Percentiles rank a stretch among this genome's conserved stretches.
These are phyloP conservation scores for Eupithecia exiguata DNA, from an alignment of 2,888 invertebrate species.

Conservation along the genomic window DNA sequence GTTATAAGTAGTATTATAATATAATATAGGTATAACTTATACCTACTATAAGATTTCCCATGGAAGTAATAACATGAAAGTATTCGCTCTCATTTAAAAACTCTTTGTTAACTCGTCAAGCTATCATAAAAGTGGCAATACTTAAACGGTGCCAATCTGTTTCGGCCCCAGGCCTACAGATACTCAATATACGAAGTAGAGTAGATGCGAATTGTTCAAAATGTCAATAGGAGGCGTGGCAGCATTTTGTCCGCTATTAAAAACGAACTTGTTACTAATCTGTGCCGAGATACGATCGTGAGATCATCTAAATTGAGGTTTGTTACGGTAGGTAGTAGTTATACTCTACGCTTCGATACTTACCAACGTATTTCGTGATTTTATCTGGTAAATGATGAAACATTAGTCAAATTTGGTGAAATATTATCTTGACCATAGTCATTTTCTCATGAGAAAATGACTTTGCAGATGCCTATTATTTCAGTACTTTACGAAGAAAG, in stretches of 20 bases:
- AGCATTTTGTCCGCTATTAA: conserved; percentile 22
- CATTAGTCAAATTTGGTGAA: conserved; percentile 22
- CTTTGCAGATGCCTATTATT: background rate
- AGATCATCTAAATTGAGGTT: conserved; percentile 32
- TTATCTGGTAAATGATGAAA: conserved; percentile 13
- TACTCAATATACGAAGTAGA: background rate
- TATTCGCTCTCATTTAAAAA: background rate
- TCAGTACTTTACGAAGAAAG: too few species aligned
- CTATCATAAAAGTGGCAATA: background rate
- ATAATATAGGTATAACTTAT: too few species aligned
- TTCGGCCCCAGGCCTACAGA: background rate
- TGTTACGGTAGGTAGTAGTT: conserved; percentile 25
- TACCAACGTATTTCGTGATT: conserved; percentile 12
- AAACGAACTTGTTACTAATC: conserved; percentile 20
- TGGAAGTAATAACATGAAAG: too few species aligned
- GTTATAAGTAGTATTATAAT: too few species aligned
- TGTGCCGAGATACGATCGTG: conserved; percentile 26
- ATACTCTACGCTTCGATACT: conserved; percentile 23
- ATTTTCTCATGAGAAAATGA: background rate
- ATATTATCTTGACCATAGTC: background rate
- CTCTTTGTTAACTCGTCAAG: background rate
- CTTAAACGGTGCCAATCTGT: background rate
- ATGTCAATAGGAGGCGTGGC: conserved; percentile 30
- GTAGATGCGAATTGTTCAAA: conserved; percentile 10
- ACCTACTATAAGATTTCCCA: too few species aligned